These are phyloP conservation scores for Marisa cornuarietis DNA, from an alignment of 1,140 invertebrate species.

Conservation along the genomic window DNA sequence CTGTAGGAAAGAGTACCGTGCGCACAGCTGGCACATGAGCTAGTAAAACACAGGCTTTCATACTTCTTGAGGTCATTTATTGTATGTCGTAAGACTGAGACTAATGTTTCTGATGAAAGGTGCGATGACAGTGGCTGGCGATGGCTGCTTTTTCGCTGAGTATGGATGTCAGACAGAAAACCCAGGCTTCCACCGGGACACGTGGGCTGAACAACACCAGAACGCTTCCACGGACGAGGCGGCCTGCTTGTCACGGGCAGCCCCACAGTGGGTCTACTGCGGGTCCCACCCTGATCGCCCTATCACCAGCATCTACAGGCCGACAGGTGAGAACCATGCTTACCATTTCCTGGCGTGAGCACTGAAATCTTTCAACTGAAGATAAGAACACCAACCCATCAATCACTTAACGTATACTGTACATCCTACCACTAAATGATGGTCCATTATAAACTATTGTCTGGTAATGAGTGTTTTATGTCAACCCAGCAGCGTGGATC, in stretches of 20 bases:
- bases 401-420: too few species aligned
- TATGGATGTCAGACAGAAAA: slow-evolving; percentile 37
- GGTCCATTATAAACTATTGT: neutral
- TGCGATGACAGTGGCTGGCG: slow-evolving; percentile 42
- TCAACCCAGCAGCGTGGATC: too few species aligned
- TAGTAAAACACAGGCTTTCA: neutral
- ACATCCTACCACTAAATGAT: too few species aligned
- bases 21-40: slow-evolving; percentile 35
- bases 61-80: too few species aligned
- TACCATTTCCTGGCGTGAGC: neutral
- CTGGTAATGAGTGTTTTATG: too few species aligned
- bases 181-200: slow-evolving; percentile 11
- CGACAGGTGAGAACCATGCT: slow-evolving; percentile 31
- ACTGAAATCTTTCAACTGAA: slow-evolving; percentile 17
- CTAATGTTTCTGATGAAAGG: slow-evolving; percentile 17
- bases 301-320: slow-evolving; percentile 33
- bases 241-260: slow-evolving; percentile 29
- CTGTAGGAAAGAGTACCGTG: neutral
- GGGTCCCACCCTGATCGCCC: slow-evolving; percentile 23
- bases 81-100: neutral
- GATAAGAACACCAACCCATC: neutral
- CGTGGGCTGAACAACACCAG: slow-evolving; percentile 23
- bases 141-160: slow-evolving; percentile 37
- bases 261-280: slow-evolving; percentile 28
- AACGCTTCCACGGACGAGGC: slow-evolving; percentile 21